Conservation (phyloP, 2,113 vertebrate species). For the Notothenia coriiceps region DNA sequence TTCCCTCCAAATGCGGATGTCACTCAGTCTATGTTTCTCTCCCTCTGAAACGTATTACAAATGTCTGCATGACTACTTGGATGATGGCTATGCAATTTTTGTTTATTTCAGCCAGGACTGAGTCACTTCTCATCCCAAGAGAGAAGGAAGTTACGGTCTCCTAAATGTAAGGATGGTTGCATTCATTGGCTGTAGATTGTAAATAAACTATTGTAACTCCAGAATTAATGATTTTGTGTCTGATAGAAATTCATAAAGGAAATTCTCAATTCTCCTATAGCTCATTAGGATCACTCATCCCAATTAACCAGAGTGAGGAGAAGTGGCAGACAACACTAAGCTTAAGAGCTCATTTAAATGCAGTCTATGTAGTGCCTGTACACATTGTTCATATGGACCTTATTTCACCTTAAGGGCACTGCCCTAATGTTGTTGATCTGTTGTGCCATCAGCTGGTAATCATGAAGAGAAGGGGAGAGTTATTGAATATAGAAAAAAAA, state of each 20-base stretch:
- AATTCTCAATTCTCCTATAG: not conserved
- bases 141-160: not conserved
- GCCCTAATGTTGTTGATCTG: not conserved
- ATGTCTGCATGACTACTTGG: not conserved
- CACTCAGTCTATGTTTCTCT: not conserved
- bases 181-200: not conserved
- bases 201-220: conserved; percentile 2
- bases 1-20: not conserved
- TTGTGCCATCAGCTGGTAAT: not conserved
- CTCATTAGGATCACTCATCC: not conserved
- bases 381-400: not conserved
- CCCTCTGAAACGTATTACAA: not conserved
- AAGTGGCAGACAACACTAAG: not conserved
- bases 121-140: not conserved
- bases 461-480: not conserved
- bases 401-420: not conserved
- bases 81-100: not conserved
- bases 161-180: not conserved
- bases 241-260: not conserved
- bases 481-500: not conserved
- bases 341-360: not conserved
- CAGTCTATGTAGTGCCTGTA: not conserved
- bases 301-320: not conserved
- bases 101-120: not conserved
- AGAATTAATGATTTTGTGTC: not conserved